Percentiles rank a stretch among this genome's conserved stretches.
Conservation (phyloP, 2,888 invertebrate species). For the Aethes cnicana region DNA sequence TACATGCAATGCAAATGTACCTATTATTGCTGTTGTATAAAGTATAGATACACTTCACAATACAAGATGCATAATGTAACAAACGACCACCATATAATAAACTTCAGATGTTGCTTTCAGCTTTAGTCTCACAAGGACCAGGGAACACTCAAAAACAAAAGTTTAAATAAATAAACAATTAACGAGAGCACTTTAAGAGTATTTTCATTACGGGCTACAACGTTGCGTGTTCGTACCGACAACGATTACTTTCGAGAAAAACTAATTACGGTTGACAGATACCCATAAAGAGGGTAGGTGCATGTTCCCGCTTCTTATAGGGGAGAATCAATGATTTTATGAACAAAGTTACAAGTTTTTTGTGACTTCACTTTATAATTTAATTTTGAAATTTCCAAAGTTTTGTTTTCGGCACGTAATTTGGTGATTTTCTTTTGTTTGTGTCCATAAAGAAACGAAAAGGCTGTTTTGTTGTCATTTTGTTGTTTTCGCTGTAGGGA, state of each 20-base stretch:
- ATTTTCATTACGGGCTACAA: constrained; percentile 75
- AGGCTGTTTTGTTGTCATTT: too few relatives aligned
- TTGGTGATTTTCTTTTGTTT: constrained; percentile 6
- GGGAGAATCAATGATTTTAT: constrained; percentile 21
- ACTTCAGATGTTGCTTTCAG: constrained; percentile 23
- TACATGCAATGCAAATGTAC: too few relatives aligned
- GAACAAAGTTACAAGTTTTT: constrained; percentile 8
- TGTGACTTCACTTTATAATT: constrained; percentile 4
- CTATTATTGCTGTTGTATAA: too few relatives aligned
- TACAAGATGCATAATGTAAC: too few relatives aligned
- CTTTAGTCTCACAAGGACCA: constrained; percentile 15
- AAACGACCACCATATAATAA: not conserved
- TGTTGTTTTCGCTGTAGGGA: too few relatives aligned
- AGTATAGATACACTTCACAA: too few relatives aligned
- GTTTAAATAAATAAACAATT: constrained; percentile 75
- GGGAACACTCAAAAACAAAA: constrained; percentile 55
- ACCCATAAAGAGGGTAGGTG: constrained; percentile 32
- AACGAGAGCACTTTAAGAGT: constrained; percentile 72
- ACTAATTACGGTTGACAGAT: constrained; percentile 71
- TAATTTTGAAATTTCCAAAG: constrained; percentile 21
- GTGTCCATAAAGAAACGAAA: not conserved
- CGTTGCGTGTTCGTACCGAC: constrained; percentile 72
- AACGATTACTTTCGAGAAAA: constrained; percentile 69
- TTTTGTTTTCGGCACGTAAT: constrained; percentile 7
- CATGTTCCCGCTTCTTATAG: constrained; percentile 21